These are phyloP conservation scores for Temnothorax nylanderi DNA, from an alignment of 1,140 invertebrate genomes.

Conservation along the genomic window DNA sequence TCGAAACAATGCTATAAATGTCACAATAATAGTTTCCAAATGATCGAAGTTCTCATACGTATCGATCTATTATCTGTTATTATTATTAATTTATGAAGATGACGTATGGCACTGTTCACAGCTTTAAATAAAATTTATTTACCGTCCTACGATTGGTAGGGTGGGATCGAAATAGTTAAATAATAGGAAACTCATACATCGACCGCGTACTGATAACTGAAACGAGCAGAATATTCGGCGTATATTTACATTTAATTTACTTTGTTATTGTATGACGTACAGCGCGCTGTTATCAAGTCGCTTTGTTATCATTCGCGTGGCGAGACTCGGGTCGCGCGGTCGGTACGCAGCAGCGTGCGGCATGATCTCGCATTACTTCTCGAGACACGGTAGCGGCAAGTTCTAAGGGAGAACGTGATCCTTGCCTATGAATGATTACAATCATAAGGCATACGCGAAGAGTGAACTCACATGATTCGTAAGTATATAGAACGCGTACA, in stretches of 20 bases:
- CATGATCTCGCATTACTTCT: background rate
- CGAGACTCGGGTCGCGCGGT: background rate
- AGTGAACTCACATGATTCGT: background rate
- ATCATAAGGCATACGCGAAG: background rate
- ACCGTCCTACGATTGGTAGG: too few relatives aligned
- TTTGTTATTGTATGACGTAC: background rate
- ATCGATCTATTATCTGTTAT: too few relatives aligned
- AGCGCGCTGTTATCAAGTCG: background rate
- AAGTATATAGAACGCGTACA: background rate
- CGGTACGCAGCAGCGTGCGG: background rate
- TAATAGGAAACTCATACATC: too few relatives aligned
- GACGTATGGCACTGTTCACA: too few relatives aligned
- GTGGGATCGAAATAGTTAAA: too few relatives aligned
- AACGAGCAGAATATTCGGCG: too few relatives aligned
- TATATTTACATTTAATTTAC: too few relatives aligned
- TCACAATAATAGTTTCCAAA: background rate
- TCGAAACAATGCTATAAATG: background rate
- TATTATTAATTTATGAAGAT: too few relatives aligned
- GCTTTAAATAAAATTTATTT: too few relatives aligned
- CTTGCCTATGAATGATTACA: background rate
- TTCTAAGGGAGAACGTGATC: background rate
- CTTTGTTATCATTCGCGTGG: background rate
- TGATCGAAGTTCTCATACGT: background rate
- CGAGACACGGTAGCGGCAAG: background rate
- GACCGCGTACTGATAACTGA: too few relatives aligned